Percentiles rank a stretch among this genome's conserved stretches.
Evolutionary conservation across 2,888 invertebrate genomes (phyloP).

Genomic region (Norana najaformis): DNA sequence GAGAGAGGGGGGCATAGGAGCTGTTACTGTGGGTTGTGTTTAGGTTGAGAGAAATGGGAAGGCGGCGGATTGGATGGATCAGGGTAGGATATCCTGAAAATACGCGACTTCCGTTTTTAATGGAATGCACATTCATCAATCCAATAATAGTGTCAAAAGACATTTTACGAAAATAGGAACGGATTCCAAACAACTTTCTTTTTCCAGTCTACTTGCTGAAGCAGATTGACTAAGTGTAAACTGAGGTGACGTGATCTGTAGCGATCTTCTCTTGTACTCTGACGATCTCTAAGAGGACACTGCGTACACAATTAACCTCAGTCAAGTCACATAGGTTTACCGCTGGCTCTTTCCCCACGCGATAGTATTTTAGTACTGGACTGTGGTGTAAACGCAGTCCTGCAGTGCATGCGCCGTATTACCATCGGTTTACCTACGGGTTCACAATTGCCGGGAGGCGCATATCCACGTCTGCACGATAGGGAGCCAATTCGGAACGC

Average conservation of each 20-base stretch:
- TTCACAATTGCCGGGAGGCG: neutral
- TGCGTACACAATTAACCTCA: neutral
- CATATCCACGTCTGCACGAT: neutral
- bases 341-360: neutral
- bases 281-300: neutral
- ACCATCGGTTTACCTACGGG: neutral
- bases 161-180: no score
- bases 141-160: no score
- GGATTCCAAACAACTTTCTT: no score
- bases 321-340: neutral
- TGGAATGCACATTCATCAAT: no score
- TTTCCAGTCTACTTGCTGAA: no score
- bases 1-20: no score
- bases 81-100: no score
- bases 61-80: no score
- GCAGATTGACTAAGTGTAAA: no score
- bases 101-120: no score
- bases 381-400: neutral
- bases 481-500: neutral
- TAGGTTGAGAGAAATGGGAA: no score
- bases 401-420: neutral
- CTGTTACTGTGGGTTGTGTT: no score
- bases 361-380: neutral
- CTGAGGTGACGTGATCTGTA: neutral
- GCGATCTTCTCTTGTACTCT: neutral